A percentile compares a stretch with the other conserved stretches of the same genome.
These are phyloP conservation scores for Pammene aurita DNA, from an alignment of 2,888 invertebrate genomes.

Conservation along the genomic window DNA sequence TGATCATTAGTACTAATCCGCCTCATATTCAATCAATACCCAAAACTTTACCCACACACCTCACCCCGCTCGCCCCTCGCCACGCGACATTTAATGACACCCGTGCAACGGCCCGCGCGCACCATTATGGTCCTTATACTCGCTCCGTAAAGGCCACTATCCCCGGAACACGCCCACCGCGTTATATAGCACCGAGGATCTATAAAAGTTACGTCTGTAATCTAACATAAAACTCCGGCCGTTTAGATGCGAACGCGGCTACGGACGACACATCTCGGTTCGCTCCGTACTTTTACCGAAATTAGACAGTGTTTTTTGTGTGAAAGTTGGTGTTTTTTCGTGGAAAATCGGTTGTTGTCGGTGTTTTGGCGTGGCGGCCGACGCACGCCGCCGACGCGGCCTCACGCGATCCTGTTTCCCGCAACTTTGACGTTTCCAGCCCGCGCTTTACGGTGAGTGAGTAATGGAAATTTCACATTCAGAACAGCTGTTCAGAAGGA, in stretches of 20 bases:
- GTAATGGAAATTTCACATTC: conserved; percentile 66
- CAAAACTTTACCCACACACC: conserved; percentile 83
- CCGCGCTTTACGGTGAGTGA: conserved; percentile 70
- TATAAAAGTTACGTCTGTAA: conserved; percentile 84
- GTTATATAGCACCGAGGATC: conserved; percentile 84
- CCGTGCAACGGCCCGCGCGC: conserved; percentile 72
- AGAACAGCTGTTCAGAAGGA: conserved; percentile 42
- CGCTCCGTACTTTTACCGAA: conserved; percentile 83
- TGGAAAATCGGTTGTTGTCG: conserved; percentile 66
- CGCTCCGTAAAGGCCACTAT: conserved; percentile 68
- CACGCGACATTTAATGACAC: conserved; percentile 84
- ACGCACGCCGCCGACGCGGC: conserved; percentile 62
- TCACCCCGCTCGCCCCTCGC: conserved; percentile 77
- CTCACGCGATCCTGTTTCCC: conserved; percentile 62
- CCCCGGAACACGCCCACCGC: conserved; percentile 76
- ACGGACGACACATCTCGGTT: conserved; percentile 82
- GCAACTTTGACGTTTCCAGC: conserved; percentile 66
- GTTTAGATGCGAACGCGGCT: conserved; percentile 84
- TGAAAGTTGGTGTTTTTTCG: conserved; percentile 74
- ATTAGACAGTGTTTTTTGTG: conserved; percentile 76
- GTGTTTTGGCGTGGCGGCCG: conserved; percentile 63
- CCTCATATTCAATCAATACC: conserved; percentile 84
- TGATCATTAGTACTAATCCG: conserved; percentile 82
- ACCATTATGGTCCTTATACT: conserved; percentile 69
- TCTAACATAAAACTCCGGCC: conserved; percentile 84